These are phyloP conservation scores for Melieria picta DNA, from an alignment of 2,888 invertebrate species.

Conservation along the genomic window DNA sequence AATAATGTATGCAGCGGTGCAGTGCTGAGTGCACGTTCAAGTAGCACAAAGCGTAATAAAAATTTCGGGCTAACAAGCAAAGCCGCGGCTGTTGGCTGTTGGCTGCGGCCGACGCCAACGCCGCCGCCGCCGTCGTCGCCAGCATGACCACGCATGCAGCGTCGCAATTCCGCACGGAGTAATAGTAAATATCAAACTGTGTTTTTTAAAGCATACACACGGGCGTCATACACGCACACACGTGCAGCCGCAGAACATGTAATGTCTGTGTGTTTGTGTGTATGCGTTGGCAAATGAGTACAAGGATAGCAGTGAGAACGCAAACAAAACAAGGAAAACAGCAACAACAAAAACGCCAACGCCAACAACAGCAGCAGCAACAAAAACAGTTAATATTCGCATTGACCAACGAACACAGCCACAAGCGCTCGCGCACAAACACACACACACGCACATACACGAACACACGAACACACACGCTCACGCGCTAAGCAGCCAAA, in stretches of 20 bases:
- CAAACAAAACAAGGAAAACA: slow-evolving; percentile 20
- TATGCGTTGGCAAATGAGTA: slow-evolving; percentile 21
- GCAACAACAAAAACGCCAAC: slow-evolving; percentile 31
- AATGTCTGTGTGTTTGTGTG: neutral
- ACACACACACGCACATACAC: neutral
- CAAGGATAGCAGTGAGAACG: slow-evolving; percentile 23
- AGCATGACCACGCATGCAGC: neutral
- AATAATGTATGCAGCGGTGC: neutral
- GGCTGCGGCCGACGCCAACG: neutral
- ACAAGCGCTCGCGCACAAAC: neutral
- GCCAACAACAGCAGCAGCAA: slow-evolving; percentile 9
- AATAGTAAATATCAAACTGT: neutral
- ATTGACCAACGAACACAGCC: slow-evolving; percentile 1
- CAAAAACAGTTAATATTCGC: slow-evolving; percentile 8
- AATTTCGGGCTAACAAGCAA: neutral
- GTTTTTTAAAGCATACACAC: slow-evolving; percentile 14
- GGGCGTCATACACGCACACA: slow-evolving; percentile 13
- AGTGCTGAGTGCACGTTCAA: neutral
- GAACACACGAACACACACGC: slow-evolving; percentile 10
- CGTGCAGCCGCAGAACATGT: neutral
- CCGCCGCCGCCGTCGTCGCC: neutral
- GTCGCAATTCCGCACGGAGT: neutral
- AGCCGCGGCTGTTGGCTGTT: neutral
- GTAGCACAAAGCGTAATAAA: neutral
- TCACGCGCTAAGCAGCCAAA: slow-evolving; percentile 29